phyloP scores from a whole-genome alignment of 2,888 invertebrate species.

The Ornithoptera alexandrae region DNA sequence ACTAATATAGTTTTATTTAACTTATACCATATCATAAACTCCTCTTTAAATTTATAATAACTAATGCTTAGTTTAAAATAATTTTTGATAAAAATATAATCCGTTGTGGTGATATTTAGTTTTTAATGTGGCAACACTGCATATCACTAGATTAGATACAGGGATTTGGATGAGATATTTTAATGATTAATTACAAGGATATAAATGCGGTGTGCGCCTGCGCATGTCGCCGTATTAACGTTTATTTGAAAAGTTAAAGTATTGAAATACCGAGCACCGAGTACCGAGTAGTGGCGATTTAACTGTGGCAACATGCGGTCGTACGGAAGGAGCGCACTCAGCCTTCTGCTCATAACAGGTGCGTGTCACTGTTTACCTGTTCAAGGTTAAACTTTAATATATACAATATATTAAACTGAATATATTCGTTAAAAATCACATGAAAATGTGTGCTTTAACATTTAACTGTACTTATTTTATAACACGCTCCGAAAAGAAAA shows the following conservation, averaged over 20 bases:
- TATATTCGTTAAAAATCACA: no score
- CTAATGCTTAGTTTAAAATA: neutral
- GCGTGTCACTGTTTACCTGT: constrained; percentile 14
- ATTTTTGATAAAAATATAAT: neutral
- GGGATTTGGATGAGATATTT: constrained; percentile 26
- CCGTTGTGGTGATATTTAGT: neutral
- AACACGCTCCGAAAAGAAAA: no score
- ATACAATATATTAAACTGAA: neutral
- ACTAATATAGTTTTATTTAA: neutral
- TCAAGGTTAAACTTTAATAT: constrained; percentile 13
- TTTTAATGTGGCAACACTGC: constrained; percentile 12
- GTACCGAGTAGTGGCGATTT: constrained; percentile 17
- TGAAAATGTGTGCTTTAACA: no score
- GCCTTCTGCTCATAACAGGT: constrained; percentile 25
- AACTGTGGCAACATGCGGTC: constrained; percentile 28
- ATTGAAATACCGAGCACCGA: neutral
- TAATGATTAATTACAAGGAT: constrained; percentile 28
- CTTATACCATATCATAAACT: neutral
- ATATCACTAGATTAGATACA: constrained; percentile 28
- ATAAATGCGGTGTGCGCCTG: constrained; percentile 19
- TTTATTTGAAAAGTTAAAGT: constrained; percentile 21
- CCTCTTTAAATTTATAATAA: neutral
- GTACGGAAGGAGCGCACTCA: constrained; percentile 19
- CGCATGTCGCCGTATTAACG: constrained; percentile 19
- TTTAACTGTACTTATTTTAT: no score